phyloP scores from a whole-genome alignment of 2,888 invertebrate genomes.

The Tiliacea citrago region DNA sequence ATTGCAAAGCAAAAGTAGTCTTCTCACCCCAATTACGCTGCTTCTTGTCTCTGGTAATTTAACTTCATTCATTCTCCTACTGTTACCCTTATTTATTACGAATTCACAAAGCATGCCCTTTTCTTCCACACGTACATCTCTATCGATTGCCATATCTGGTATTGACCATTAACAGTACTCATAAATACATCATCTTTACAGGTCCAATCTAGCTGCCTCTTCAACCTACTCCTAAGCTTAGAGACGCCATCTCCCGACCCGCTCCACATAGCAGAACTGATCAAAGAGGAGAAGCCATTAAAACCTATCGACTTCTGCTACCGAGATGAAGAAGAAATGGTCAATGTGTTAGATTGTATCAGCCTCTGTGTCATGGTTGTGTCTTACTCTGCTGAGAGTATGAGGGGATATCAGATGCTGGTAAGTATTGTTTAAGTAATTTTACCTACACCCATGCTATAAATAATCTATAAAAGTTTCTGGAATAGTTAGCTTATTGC shows the following conservation, averaged over 20 bases:
- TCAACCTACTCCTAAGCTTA: constrained; percentile 96
- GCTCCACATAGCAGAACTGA: constrained; percentile 97
- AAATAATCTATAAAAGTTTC: too few species aligned
- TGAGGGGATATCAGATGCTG: constrained; percentile 97
- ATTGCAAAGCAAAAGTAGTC: not conserved
- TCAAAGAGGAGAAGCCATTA: constrained; percentile 97
- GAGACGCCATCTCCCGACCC: constrained; percentile 99
- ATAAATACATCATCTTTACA: constrained; percentile 69
- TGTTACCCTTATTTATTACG: not conserved
- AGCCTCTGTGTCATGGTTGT: constrained; percentile 99
- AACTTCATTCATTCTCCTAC: not conserved
- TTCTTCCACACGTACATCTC: too few species aligned
- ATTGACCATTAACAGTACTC: not conserved
- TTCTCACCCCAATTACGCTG: not conserved
- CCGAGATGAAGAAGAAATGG: constrained; percentile 99
- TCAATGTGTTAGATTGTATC: constrained; percentile 98
- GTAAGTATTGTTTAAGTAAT: constrained; percentile 86
- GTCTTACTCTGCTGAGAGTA: constrained; percentile 99
- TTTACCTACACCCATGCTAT: too few species aligned
- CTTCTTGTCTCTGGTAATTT: not conserved
- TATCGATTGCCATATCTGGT: too few species aligned
- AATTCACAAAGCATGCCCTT: too few species aligned
- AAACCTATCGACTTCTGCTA: constrained; percentile 99
- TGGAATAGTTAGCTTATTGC: too few species aligned
- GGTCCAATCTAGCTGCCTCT: constrained; percentile 97